Evolutionary conservation across 1,140 invertebrate genomes (phyloP), one percentile per base, ranked within the genome.

Genomic region (Acromyrmex charruanus): DNA sequence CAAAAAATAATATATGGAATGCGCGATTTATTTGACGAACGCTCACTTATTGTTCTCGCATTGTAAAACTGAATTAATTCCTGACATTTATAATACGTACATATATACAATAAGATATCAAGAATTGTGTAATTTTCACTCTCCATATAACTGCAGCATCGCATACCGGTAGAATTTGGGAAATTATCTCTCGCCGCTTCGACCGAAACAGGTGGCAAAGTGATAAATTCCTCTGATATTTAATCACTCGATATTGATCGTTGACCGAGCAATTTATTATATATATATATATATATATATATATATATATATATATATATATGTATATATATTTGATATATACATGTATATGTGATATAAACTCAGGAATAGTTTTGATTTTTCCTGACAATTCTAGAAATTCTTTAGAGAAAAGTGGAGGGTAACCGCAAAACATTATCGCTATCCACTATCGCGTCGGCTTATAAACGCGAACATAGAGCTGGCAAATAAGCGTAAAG

Each of bases 401-500:
- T 63, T 61, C 28, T 75, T 84, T 61, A 58, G 58, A 85, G 49
- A 25, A 16, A 4, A 55, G 5, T 28, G 28, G n/a, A n/a, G 31
- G 35, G 6, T 6, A 58, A 10, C 2, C 9, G 7, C 49, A 65
- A 79, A 77, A 7, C 31, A 58, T 18, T 44, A 31, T 9, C 3
- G 55, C 25, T 82, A 59, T 49, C 39, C 25, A 74, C 21, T 55
- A 49, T 25, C 55, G 53, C 18, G 35, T 3, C 53, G n/a, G 49
- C 58, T 84, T 74, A 74, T 84, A 63, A 84, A 84, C 55, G 39
- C 39, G 39, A 59, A 84, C 39, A 31, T 75, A 39, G 55, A 75
- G 55, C 55, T 18, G 55, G 55, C 69, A 84, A 84, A 84, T 74
- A 84, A 84, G 80, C 80, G 80, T 75, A 31, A 84, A 75, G 55